Conservation (phyloP, 2,113 vertebrate genomes). For the Grus americana region DNA sequence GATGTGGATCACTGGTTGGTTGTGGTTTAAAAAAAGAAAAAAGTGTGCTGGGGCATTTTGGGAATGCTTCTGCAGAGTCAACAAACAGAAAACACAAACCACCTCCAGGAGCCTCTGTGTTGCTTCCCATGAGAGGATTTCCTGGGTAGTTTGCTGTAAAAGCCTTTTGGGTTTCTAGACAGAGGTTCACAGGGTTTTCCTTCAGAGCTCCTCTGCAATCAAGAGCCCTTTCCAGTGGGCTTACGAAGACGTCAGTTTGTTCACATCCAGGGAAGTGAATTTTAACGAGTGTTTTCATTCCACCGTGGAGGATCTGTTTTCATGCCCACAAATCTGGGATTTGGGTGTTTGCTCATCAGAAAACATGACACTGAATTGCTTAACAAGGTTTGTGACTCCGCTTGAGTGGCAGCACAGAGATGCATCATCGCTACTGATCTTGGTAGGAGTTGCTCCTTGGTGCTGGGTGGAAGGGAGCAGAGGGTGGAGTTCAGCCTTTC, state of each 20-base stretch:
- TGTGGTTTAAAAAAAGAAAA: background rate
- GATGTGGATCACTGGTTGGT: background rate
- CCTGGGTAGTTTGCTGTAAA: background rate
- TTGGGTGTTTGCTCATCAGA: background rate
- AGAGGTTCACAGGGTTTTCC: background rate
- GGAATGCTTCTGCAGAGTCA: constrained; percentile 13
- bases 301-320: background rate
- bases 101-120: background rate
- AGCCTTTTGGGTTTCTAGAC: background rate
- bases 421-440: background rate
- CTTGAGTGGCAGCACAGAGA: constrained; percentile 15
- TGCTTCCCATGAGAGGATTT: background rate
- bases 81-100: background rate
- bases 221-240: background rate
- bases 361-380: constrained; percentile 10
- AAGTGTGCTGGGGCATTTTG: background rate
- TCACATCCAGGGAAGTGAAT: background rate
- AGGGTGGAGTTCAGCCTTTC: constrained; percentile 60
- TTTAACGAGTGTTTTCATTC: background rate
- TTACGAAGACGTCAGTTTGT: background rate
- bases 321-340: background rate
- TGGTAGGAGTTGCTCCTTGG: background rate
- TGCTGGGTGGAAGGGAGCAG: background rate
- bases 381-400: constrained; percentile 27
- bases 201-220: background rate